Conservation (phyloP, 2,888 invertebrate species). For the Philhelius pedissequus region DNA sequence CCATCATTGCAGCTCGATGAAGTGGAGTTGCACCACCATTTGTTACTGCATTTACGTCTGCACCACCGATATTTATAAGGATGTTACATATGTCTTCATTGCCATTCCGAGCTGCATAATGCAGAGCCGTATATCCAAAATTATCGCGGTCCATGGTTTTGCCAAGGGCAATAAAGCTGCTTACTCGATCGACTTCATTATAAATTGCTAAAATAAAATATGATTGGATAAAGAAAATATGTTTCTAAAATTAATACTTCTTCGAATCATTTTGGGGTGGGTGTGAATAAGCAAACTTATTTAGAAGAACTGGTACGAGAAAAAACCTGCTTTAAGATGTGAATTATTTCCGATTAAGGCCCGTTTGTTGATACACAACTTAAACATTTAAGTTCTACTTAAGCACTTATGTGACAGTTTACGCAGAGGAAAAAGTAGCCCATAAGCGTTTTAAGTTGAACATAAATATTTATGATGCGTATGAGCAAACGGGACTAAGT, state of each 20-base stretch:
- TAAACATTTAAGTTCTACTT: too few relatives aligned
- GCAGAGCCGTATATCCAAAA: slow-evolving; percentile 92
- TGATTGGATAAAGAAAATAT: neutral
- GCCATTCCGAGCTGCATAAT: slow-evolving; percentile 93
- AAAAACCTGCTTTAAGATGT: too few relatives aligned
- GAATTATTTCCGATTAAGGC: too few relatives aligned
- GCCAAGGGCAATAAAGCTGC: slow-evolving; percentile 81
- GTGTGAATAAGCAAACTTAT: too few relatives aligned
- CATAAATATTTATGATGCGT: too few relatives aligned
- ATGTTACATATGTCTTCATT: slow-evolving; percentile 84
- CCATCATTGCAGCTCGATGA: slow-evolving; percentile 89
- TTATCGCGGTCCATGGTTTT: slow-evolving; percentile 84
- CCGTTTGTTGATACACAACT: too few relatives aligned
- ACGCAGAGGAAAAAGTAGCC: too few relatives aligned
- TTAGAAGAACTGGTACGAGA: too few relatives aligned
- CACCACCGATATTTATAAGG: slow-evolving; percentile 84
- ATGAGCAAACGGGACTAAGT: too few relatives aligned
- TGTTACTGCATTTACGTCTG: slow-evolving; percentile 86
- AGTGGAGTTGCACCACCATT: slow-evolving; percentile 90
- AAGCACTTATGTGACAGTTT: too few relatives aligned
- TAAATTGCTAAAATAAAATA: slow-evolving; percentile 83
- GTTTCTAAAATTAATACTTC: neutral
- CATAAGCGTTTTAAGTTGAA: too few relatives aligned
- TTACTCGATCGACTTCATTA: slow-evolving; percentile 85
- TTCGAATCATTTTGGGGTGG: too few relatives aligned